Percentiles rank a stretch among this genome's conserved stretches.
Evolutionary conservation across 2,888 invertebrate species (phyloP).

Genomic region (Lissonota sp.): DNA sequence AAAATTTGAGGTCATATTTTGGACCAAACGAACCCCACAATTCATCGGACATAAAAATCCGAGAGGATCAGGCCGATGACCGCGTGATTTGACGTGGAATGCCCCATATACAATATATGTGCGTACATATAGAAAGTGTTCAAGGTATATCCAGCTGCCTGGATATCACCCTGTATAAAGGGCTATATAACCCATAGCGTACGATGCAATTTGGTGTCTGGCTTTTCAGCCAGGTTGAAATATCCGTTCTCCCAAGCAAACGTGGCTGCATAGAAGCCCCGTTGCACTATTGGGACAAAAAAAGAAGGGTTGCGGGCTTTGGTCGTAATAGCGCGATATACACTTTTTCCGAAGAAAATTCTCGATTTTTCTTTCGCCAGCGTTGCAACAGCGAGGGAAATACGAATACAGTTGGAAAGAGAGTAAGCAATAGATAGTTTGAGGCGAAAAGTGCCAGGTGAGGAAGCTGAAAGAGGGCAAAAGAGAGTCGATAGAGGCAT

Average conservation of each 20-base stretch:
- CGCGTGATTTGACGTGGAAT: background rate
- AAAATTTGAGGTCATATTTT: too few relatives aligned
- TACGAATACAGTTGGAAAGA: slow-evolving; percentile 31
- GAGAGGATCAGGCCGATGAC: too few relatives aligned
- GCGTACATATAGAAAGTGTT: slow-evolving; percentile 13
- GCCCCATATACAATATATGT: background rate
- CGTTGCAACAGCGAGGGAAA: slow-evolving; percentile 21
- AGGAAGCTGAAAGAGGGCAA: slow-evolving; percentile 18
- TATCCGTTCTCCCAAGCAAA: slow-evolving; percentile 48
- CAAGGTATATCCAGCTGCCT: slow-evolving; percentile 3
- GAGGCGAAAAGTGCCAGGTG: slow-evolving; percentile 21
- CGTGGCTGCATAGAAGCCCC: slow-evolving; percentile 38
- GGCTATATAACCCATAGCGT: slow-evolving; percentile 31
- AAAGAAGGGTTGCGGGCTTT: slow-evolving; percentile 11
- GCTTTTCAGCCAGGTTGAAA: slow-evolving; percentile 54
- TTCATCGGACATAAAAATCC: too few relatives aligned
- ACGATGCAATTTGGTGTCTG: slow-evolving; percentile 58
- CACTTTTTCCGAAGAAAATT: background rate
- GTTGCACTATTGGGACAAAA: slow-evolving; percentile 39
- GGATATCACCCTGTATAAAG: slow-evolving; percentile 34
- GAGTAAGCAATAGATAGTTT: slow-evolving; percentile 3
- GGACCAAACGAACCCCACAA: too few relatives aligned
- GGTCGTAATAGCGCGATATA: slow-evolving; percentile 35
- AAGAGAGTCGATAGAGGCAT: slow-evolving; percentile 51
- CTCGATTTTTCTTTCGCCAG: background rate